Conservation (phyloP, 2,888 invertebrate species). For the Diarsia mendica region DNA sequence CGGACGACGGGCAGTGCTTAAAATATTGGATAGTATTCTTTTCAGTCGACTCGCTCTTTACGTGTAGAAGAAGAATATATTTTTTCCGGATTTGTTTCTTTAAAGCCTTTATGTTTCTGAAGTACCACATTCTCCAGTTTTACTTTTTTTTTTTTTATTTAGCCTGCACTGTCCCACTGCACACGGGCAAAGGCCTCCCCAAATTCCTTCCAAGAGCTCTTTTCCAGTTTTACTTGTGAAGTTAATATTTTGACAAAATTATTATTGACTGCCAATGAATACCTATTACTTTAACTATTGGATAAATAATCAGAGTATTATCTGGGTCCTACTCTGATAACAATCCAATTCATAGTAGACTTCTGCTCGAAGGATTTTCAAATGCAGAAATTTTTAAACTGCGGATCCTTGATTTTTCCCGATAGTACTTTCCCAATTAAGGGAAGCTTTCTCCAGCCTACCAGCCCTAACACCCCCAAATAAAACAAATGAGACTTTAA, state of each 20-base stretch:
- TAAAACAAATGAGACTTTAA: conserved; percentile 53
- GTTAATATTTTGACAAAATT: neutral
- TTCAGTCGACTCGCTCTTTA: neutral
- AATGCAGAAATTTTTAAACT: neutral
- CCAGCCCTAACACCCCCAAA: conserved; percentile 32
- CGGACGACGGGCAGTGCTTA: neutral
- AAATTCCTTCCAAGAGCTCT: no score
- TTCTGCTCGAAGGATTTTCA: neutral
- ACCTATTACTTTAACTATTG: no score
- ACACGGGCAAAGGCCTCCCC: no score
- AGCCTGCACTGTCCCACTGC: no score
- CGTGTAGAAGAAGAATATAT: neutral
- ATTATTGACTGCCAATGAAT: neutral
- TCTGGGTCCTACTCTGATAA: neutral
- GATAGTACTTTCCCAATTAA: conserved; percentile 11
- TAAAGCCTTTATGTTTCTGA: no score
- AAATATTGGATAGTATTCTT: neutral
- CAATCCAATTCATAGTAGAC: neutral
- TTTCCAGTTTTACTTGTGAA: no score
- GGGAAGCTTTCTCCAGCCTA: neutral
- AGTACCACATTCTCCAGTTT: neutral
- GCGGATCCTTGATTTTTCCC: neutral
- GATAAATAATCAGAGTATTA: neutral
- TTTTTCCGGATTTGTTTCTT: neutral
- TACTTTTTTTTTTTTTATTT: no score